Base-by-base conservation (phyloP, 2,797 vertebrate genomes). In the Melanotaenia maccullochi region DNA sequence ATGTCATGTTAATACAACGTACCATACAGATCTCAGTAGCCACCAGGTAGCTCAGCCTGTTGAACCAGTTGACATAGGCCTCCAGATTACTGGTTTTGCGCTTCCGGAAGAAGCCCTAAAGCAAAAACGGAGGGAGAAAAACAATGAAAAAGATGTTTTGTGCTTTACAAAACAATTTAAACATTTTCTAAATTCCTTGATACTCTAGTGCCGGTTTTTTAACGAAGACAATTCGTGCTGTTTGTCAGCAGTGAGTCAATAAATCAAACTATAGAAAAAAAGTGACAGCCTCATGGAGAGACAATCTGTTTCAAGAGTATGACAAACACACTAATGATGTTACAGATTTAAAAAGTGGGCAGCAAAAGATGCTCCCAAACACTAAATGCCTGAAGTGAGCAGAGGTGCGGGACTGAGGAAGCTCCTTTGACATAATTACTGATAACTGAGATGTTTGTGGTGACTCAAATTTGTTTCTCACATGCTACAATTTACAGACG, bases 1-100 rank as follows among this genome's bases (percentile, higher is more conserved):
- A 32, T 33, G 16, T 59, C 4, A 14, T 49, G 28, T 18, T 58
- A 67, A 25, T 4, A 9, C 2, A 60, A 73, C 95, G 82, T 85
- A 98, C 97, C 96, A 97, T 95, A 79, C 97, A 99, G 82, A 97
- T 97, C 94, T 98, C 97, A 0, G 97, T 98, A 0, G 97, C 97
- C 49, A 97, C 96, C 0, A 98, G 94, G 89, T 94, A 98, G 81
- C 96, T 97, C 75, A 97, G 93, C 35, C 97, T 93, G 77, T 98
- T 99, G 94, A 97, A 98, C 97, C 97, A 98, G 75, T 95, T 97
- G 69, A 98, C 92, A 0, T 99, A 98, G 18, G 96, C 96, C 79
- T 99, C 97, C 14, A 98, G 94, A 88, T 98, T 97, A 69, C 91
- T 96, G 0, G 95, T 95, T 89, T 97, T 97, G 79, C 96, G 95